Evolutionary conservation across 1,140 invertebrate species (phyloP), one percentile per base, ranked within the genome.

Genomic region (Geopemphigus sp.): DNA sequence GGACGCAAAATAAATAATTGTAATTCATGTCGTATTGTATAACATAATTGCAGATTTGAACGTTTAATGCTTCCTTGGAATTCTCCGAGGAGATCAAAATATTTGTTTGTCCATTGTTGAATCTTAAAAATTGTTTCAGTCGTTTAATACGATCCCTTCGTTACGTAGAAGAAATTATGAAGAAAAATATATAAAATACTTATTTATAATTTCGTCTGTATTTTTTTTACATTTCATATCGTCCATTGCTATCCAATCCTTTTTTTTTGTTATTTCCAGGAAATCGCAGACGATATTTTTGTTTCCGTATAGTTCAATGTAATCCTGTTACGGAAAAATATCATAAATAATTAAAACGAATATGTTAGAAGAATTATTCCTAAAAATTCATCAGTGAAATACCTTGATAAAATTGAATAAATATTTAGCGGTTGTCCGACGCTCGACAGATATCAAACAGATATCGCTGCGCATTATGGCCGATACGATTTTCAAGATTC

Each of bases 381-480:
- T n/a, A n/a, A n/a, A n/a, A n/a, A n/a, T n/a, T n/a, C n/a, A n/a
- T n/a, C n/a, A n/a, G n/a, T n/a, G n/a, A n/a, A n/a, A 17, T 84
- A 90, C 89, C 82, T 91, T 88, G 1, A 97, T 84, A 32, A 95
- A 85, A 82, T 92, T 89, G 83, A 90, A 92, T 1, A 98, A 84
- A 15, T 93, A 86, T 86, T 94, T 92, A 0, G 93, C 92, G 0
- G 91, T 92, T 80, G 91, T 90, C 78, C 93, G 87, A 82, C 92
- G 87, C 84, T 93, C 86, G 0, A 94, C 93, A 87, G 97, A 97
- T 54, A 97, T 88, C 24, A 98, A 63, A 74, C 80, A 81, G 32
- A 15, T 29, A 24, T 81, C 87, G 83, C 72, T 87, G 89, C 24
- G 5, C 1, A 61, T 32, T 6, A 81, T n/a, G 17, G 86, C 83